Base-by-base conservation (phyloP, 2,113 vertebrate species). In the Muntiacus reevesi region DNA sequence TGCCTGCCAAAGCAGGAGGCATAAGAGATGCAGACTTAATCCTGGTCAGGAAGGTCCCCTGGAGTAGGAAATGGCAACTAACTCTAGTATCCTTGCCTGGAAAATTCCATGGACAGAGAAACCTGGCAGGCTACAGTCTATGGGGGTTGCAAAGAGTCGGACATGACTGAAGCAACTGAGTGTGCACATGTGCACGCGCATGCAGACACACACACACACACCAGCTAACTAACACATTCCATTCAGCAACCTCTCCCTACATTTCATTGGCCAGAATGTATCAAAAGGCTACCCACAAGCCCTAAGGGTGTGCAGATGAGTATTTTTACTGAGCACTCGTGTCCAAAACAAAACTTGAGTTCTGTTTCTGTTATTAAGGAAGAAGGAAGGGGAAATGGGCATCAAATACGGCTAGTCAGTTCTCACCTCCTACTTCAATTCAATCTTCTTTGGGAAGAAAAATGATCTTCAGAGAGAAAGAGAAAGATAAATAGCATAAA, bases 141-240 rank as follows among this genome's bases (percentile, higher is more conserved):
- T 43, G 71, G 21, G 71, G 71, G 40, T 27, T 27, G 40, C 71
- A 76, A 76, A 76, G 71, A 43, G 36, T 7, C 3, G 0, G 2
- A 43, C 40, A 43, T 27, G 40, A 27, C 71, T 76, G 23, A 76
- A 23, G 67, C 67, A 71, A 40, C 67, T 71, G 19, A 71, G 40
- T 0, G 0, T 25, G 71, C 0, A 3, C 47, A 50, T 13, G 1
- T 13, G 1, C 3, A 57, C 7, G 11, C 8, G 7, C 21, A 7
- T 6, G 8, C 55, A 9, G 8, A 23, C 6, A 57, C 36, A 74
- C 5, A 74, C 71, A 57, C 21, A 43, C 36, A 40, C 67, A 84
- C 54, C 57, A 87, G 52, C 59, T 93, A 95, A 87, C 36, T 91
- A 83, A 76, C 28, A 88, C 2, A 47, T 11, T 62, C 62, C 7